Base-by-base conservation (phyloP, 2,888 invertebrate species). In the Chalcis sispes region DNA sequence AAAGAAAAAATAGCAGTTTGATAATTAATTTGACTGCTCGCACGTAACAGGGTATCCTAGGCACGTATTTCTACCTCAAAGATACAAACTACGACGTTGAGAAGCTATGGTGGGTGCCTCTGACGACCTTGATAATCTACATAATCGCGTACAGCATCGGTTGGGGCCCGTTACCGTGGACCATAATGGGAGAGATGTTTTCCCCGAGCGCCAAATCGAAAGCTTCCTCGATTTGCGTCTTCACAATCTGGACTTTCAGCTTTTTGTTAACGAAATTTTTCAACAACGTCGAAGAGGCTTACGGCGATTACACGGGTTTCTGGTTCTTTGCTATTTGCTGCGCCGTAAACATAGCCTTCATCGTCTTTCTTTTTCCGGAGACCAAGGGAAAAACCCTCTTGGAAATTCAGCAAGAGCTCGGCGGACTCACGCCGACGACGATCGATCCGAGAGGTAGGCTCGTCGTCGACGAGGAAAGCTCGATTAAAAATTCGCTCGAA, bases 331-430 rank as follows among this genome's bases (percentile, higher is more conserved):
- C 93, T 1, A 87, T 87, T 1, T 92, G 90, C 83, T 93, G 93
- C 80, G 15, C 90, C 0, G 90, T 93, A 0, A 93, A 93, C 85
- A 90, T 94, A 85, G 78, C 87, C 20, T 96, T 95, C 89, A 92
- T 93, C 0, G 88, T 92, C 73, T 91, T 93, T 81, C 86, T 93
- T 67, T 92, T 97, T 25, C 95, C 96, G 10, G 96, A 97, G 90
- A 96, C 96, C 0, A 96, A 95, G 89, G 96, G 96, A 32, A 93
- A 94, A 89, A 94, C 95, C 82, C 91, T 96, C 84, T 93, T 93
- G 83, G 93, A 96, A 89, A 96, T 97, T 80, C 94, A 94, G 89
- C 91, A 92, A 69, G 94, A 89, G 91, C 92, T 72, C 91, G 92
- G 84, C 89, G n/a, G 52, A 52, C 7, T 15, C 29, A 32, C 7